phyloP scores from a whole-genome alignment of 1,140 invertebrate species.

The Adoxophyes honmai region DNA sequence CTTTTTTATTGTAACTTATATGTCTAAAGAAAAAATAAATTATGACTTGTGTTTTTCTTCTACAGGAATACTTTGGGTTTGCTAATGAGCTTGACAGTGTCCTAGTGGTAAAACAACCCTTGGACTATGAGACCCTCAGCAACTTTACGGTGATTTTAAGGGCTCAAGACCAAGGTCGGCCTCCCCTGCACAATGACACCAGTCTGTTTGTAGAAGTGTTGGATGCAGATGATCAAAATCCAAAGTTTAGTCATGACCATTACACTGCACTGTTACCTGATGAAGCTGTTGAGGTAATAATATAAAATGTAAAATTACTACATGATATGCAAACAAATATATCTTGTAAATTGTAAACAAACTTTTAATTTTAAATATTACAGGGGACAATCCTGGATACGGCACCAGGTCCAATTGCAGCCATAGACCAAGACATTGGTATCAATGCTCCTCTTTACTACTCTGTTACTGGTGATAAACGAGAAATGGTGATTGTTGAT shows the following conservation, averaged over 20 bases:
- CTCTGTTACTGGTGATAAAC: constrained; percentile 80
- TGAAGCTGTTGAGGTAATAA: constrained; percentile 77
- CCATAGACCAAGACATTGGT: constrained; percentile 88
- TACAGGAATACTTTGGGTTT: constrained; percentile 88
- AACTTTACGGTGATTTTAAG: constrained; percentile 89
- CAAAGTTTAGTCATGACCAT: constrained; percentile 86
- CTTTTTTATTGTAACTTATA: too few relatives aligned
- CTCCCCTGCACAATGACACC: constrained; percentile 86
- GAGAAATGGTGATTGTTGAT: constrained; percentile 65
- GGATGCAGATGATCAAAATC: constrained; percentile 96
- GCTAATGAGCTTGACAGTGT: constrained; percentile 92
- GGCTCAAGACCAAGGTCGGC: constrained; percentile 91
- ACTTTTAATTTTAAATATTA: neutral
- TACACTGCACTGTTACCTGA: constrained; percentile 86
- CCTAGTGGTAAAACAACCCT: constrained; percentile 85
- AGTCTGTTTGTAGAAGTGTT: constrained; percentile 87
- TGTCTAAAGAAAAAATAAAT: too few relatives aligned
- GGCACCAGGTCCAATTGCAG: constrained; percentile 80
- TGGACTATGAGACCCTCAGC: constrained; percentile 90
- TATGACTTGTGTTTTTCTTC: neutral
- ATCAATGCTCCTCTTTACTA: constrained; percentile 88
- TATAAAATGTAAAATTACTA: too few relatives aligned
- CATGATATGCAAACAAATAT: too few relatives aligned
- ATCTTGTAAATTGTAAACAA: too few relatives aligned
- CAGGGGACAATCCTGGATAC: constrained; percentile 79